Conservation (phyloP, 1,140 invertebrate species). For the Drosophila biarmipes region DNA sequence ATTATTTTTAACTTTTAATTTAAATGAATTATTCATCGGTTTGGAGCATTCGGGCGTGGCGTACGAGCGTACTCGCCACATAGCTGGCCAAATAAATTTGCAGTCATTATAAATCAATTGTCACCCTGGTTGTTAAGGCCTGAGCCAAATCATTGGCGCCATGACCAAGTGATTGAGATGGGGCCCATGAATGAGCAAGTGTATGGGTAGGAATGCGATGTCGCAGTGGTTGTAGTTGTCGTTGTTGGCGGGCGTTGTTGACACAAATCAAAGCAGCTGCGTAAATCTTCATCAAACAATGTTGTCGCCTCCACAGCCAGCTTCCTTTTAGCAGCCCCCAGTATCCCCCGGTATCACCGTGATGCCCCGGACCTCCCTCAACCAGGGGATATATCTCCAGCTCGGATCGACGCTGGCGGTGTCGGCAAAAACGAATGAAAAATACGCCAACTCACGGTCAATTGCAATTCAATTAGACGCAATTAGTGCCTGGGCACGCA, state of each 20-base stretch:
- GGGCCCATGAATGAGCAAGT: conserved; percentile 46
- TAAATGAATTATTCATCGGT: conserved; percentile 35
- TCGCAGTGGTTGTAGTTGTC: not conserved
- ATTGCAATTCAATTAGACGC: conserved; percentile 82
- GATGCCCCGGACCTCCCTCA: not conserved
- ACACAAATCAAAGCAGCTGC: conserved; percentile 78
- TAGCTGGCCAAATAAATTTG: conserved; percentile 28
- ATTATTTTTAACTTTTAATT: conserved; percentile 21
- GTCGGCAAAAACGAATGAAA: conserved; percentile 68
- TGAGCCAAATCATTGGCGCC: conserved; percentile 65
- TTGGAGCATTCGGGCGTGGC: not conserved
- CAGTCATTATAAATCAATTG: conserved; percentile 65
- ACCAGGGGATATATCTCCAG: conserved; percentile 27
- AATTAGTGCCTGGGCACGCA: conserved; percentile 76
- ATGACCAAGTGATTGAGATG: conserved; percentile 50
- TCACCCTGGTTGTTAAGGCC: conserved; percentile 16
- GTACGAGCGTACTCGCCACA: not conserved
- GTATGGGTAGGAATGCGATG: conserved; percentile 32
- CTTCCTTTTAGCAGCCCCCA: conserved; percentile 14
- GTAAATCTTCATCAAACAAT: conserved; percentile 77
- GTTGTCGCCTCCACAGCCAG: conserved; percentile 24
- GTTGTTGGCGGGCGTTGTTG: conserved; percentile 56
- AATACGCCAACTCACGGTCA: conserved; percentile 81
- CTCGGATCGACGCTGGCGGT: conserved; percentile 26
- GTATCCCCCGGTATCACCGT: not conserved